phyloP scores from a whole-genome alignment of 2,888 invertebrate species.

The Cephus runcator region DNA sequence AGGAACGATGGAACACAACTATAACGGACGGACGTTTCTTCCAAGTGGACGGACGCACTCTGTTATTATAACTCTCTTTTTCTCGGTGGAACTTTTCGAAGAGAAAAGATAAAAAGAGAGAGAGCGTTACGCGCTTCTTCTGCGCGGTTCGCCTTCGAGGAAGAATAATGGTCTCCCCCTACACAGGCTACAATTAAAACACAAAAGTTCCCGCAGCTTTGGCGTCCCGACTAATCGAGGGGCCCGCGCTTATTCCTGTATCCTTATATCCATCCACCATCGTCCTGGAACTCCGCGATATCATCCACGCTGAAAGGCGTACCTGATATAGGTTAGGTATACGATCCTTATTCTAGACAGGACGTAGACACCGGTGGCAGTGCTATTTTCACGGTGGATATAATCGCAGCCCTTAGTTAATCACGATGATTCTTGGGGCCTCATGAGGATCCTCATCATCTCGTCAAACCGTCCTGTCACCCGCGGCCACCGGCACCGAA shows the following conservation, averaged over 20 bases:
- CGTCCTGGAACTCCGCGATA: background rate
- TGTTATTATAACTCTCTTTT: conserved; percentile 60
- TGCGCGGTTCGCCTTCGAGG: conserved; percentile 37
- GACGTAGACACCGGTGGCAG: conserved; percentile 52
- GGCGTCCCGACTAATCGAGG: conserved; percentile 36
- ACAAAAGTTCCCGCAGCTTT: conserved; percentile 30
- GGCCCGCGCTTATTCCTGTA: background rate
- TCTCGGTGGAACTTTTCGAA: conserved; percentile 37
- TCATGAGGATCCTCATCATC: conserved; percentile 60
- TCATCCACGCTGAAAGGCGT: background rate
- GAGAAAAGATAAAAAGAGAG: conserved; percentile 20
- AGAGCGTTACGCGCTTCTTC: conserved; percentile 28
- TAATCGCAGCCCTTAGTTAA: conserved; percentile 40
- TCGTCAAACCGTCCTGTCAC: conserved; percentile 60
- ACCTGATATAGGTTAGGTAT: background rate
- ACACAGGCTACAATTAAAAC: conserved; percentile 41
- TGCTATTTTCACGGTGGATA: conserved; percentile 15
- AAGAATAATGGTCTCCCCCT: conserved; percentile 63
- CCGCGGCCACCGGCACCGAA: conserved; percentile 54
- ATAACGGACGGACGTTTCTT: conserved; percentile 54
- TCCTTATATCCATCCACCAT: background rate
- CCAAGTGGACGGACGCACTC: conserved; percentile 53
- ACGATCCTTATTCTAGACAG: background rate
- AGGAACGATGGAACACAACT: conserved; percentile 41
- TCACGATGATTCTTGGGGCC: conserved; percentile 59